A percentile compares a stretch with the other conserved stretches of the same genome.
phyloP scores from a whole-genome alignment of 2,888 invertebrate genomes.

The Xestia ashworthii region DNA sequence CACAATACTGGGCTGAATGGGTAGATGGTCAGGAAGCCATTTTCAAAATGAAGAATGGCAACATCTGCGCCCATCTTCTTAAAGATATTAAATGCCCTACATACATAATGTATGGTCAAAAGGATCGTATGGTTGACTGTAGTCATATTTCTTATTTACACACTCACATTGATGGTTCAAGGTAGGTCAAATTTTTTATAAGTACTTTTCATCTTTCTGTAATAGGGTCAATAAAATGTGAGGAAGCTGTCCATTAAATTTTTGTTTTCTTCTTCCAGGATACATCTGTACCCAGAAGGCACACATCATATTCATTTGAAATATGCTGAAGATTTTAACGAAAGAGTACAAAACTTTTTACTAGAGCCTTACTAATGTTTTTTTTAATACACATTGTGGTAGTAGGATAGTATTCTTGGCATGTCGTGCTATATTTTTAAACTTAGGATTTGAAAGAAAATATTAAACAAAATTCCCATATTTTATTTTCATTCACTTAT shows the following conservation, averaged over 20 bases:
- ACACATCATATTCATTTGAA: slow-evolving; percentile 96
- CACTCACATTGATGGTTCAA: slow-evolving; percentile 92
- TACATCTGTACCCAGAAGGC: slow-evolving; percentile 94
- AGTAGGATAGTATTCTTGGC: too few species aligned
- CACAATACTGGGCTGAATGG: slow-evolving; percentile 93
- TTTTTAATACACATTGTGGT: not conserved
- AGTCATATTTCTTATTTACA: slow-evolving; percentile 94
- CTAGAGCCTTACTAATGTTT: slow-evolving; percentile 67
- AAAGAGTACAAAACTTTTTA: slow-evolving; percentile 93
- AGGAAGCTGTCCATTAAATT: not conserved
- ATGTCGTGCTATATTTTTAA: not conserved
- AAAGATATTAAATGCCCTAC: slow-evolving; percentile 93
- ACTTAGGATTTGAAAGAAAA: slow-evolving; percentile 75
- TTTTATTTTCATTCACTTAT: slow-evolving; percentile 90
- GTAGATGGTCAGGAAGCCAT: slow-evolving; percentile 91
- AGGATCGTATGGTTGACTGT: slow-evolving; percentile 94
- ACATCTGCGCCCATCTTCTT: slow-evolving; percentile 93
- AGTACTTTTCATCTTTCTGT: not conserved
- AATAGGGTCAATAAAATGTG: slow-evolving; percentile 50
- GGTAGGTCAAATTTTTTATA: slow-evolving; percentile 82
- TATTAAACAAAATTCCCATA: slow-evolving; percentile 87
- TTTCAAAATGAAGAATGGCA: slow-evolving; percentile 91
- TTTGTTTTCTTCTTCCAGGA: slow-evolving; percentile 86
- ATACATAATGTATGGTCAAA: slow-evolving; percentile 95
- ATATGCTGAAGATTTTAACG: slow-evolving; percentile 95